These are phyloP conservation scores for Acanthornis magna DNA, from an alignment of 2,797 vertebrate species.

Conservation along the genomic window DNA sequence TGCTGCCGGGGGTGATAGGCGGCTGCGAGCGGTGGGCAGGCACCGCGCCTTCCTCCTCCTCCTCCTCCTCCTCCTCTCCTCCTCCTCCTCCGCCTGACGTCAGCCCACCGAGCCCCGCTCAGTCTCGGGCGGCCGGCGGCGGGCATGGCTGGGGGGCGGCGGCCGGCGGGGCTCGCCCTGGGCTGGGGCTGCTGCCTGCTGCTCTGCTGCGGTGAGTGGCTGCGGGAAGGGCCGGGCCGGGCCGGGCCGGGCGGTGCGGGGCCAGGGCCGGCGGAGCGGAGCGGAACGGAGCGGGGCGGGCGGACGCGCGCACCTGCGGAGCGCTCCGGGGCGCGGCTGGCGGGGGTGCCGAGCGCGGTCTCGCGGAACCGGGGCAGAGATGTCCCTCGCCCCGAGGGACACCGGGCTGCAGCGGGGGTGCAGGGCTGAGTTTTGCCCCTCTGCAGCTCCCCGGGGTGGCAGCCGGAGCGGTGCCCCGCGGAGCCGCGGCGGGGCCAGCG, in stretches of 20 bases:
- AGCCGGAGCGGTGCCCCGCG: neutral
- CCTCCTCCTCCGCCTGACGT: constrained; percentile 29
- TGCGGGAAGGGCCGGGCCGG: neutral
- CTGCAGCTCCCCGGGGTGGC: neutral
- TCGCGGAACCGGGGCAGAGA: neutral
- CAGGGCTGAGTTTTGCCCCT: fast-evolving
- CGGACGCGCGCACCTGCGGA: neutral
- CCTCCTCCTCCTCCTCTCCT: neutral
- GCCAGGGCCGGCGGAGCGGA: no score
- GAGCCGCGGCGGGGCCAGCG: neutral
- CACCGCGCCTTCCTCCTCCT: neutral
- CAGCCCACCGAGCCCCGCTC: constrained; percentile 12
- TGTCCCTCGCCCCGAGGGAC: neutral
- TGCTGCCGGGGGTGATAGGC: neutral
- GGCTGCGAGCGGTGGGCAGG: constrained; percentile 18
- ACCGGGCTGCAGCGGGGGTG: neutral
- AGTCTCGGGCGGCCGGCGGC: neutral
- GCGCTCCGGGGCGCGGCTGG: neutral
- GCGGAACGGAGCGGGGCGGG: neutral
- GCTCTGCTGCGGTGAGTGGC: constrained; percentile 41
- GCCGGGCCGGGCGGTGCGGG: neutral
- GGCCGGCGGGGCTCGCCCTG: neutral
- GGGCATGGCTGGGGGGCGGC: constrained; percentile 16
- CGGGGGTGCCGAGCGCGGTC: neutral
- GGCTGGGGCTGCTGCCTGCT: constrained; percentile 20